These are phyloP conservation scores for Epinephelus awoara DNA, from an alignment of 2,797 vertebrate species.

Conservation along the genomic window DNA sequence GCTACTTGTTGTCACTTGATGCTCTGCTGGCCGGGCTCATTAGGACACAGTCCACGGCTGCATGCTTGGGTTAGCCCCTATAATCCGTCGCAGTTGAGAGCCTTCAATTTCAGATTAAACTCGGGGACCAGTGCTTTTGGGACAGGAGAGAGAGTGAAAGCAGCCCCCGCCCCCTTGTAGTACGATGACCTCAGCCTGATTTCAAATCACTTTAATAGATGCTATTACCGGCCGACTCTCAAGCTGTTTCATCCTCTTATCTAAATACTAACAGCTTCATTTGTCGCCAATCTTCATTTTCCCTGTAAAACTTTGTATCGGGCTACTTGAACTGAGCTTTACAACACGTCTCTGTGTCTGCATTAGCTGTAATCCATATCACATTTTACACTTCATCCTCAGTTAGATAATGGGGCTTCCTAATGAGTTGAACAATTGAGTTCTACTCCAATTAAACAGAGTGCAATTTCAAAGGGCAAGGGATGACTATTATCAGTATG, in stretches of 20 bases:
- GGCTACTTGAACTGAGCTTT: constrained; percentile 42
- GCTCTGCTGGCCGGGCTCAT: constrained; percentile 69
- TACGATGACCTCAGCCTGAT: constrained; percentile 62
- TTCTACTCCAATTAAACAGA: constrained; percentile 59
- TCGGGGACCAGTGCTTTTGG: constrained; percentile 64
- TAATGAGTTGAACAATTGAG: constrained; percentile 59
- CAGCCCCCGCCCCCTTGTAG: constrained; percentile 18
- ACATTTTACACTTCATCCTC: constrained; percentile 43
- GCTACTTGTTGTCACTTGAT: constrained; percentile 69
- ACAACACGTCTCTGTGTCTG: constrained; percentile 17
- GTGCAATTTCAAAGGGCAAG: constrained; percentile 62
- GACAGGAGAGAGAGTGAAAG: constrained; percentile 63
- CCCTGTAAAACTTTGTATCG: constrained; percentile 35
- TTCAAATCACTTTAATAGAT: constrained; percentile 68
- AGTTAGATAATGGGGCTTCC: constrained; percentile 28
- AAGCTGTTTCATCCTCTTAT: constrained; percentile 72
- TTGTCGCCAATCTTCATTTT: constrained; percentile 54
- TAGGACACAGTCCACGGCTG: constrained; percentile 56
- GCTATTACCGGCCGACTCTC: constrained; percentile 48
- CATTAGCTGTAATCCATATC: constrained; percentile 55
- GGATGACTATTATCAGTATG: constrained; percentile 49
- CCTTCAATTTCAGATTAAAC: constrained; percentile 82
- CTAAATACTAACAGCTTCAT: constrained; percentile 66
- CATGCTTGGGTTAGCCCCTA: constrained; percentile 64
- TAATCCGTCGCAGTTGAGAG: constrained; percentile 78